Evolutionary conservation across 2,888 invertebrate genomes (phyloP).

Genomic region (Ophraella communa): DNA sequence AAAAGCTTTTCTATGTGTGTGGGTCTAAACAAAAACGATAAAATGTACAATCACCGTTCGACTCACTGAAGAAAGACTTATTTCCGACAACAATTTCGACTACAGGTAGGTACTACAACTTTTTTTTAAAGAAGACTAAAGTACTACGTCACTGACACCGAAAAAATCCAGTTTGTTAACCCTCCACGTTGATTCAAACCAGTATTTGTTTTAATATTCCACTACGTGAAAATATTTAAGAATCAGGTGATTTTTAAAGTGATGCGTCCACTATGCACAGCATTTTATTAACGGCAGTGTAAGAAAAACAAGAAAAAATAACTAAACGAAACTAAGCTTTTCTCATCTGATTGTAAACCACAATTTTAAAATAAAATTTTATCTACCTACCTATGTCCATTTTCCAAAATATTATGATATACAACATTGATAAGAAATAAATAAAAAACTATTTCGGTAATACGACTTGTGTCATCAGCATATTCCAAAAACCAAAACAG

Average conservation of each 20-base stretch:
- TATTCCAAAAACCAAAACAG: too few species aligned
- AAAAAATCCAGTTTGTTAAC: conserved; percentile 11
- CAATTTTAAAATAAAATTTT: too few species aligned
- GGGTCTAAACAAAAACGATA: neutral
- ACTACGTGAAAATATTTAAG: conserved; percentile 8
- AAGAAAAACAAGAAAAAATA: neutral
- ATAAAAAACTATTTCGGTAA: too few species aligned
- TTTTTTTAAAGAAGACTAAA: neutral
- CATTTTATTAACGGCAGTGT: neutral
- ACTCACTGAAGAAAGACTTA: neutral
- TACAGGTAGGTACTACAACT: conserved; percentile 1
- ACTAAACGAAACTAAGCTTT: too few species aligned
- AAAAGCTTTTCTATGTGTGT: neutral
- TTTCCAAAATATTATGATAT: too few species aligned
- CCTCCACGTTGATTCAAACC: neutral
- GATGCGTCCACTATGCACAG: neutral
- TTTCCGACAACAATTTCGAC: conserved; percentile 3
- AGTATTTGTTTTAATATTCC: conserved; percentile 10
- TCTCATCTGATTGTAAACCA: too few species aligned
- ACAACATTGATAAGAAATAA: too few species aligned
- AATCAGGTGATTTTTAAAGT: conserved; percentile 14
- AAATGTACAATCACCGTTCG: neutral
- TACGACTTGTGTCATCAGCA: too few species aligned
- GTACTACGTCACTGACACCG: conserved; percentile 3
- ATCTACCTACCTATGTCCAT: too few species aligned